Evolutionary conservation across 2,113 vertebrate genomes (phyloP).

Genomic region (Ailuropoda melanoleuca): DNA sequence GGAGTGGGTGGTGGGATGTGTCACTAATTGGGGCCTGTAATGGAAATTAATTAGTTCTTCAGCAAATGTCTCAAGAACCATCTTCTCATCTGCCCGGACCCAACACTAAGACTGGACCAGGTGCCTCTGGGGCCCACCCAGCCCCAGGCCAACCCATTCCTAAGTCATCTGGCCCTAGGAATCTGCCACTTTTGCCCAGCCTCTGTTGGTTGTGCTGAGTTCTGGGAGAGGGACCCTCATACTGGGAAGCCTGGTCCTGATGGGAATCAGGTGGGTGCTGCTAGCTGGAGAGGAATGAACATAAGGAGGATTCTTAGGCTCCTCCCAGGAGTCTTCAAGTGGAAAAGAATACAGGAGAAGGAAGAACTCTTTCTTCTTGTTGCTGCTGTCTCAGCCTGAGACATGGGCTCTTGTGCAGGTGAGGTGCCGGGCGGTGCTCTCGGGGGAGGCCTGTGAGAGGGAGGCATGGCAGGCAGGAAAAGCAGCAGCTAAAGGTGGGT

Average conservation of each 20-base stretch:
- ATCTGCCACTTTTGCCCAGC: background rate
- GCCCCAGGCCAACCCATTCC: background rate
- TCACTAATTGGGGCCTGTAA: slow-evolving; percentile 50
- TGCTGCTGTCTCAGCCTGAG: background rate
- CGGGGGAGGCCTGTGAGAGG: background rate
- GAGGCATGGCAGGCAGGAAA: too few species aligned
- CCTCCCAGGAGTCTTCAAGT: background rate
- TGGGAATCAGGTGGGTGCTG: background rate
- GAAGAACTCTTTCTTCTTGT: background rate
- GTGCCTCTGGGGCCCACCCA: background rate
- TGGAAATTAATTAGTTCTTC: slow-evolving; percentile 63
- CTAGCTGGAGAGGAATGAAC: background rate
- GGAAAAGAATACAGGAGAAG: background rate
- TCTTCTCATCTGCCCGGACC: background rate
- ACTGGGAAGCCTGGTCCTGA: background rate
- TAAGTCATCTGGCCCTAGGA: background rate
- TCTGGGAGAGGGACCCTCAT: background rate
- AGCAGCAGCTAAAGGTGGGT: background rate
- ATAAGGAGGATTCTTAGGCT: rapidly evolving
- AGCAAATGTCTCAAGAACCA: slow-evolving; percentile 22
- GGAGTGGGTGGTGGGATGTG: slow-evolving; percentile 5
- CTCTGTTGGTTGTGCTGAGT: background rate
- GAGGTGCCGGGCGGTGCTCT: too few species aligned
- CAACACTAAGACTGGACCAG: background rate
- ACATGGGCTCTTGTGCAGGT: background rate